Conservation (phyloP, 35 echinoderm and acorn worm genomes). For the Apostichopus japonicus region DNA sequence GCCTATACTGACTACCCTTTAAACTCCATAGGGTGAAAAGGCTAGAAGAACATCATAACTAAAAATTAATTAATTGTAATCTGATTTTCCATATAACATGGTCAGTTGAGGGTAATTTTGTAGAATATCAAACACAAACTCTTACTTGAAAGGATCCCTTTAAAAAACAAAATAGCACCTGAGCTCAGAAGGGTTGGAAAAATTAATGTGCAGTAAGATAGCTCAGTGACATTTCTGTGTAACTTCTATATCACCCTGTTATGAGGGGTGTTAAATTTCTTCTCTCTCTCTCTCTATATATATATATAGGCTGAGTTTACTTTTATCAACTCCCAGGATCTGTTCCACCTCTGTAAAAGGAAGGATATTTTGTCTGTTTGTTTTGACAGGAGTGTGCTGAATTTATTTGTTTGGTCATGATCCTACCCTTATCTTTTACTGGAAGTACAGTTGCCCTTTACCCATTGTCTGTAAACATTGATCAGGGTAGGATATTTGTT, state of each 20-base stretch:
- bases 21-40: too few species aligned
- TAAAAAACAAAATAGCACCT: conserved; percentile 3
- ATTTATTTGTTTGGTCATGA: conserved; percentile 53
- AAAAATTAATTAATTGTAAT: too few species aligned
- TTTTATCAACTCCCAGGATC: background rate
- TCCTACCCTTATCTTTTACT: background rate
- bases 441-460: conserved; percentile 10
- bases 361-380: background rate
- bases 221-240: background rate
- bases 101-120: too few species aligned
- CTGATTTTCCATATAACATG: too few species aligned
- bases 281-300: background rate
- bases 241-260: background rate
- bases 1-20: too few species aligned
- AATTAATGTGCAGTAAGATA: background rate
- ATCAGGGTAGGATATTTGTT: background rate
- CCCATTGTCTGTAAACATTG: conserved; percentile 23
- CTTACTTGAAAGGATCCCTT: conserved; percentile 2
- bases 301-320: background rate
- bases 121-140: too few species aligned
- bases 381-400: background rate
- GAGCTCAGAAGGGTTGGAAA: background rate
- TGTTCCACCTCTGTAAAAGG: background rate
- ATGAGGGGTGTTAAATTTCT: background rate
- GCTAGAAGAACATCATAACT: too few species aligned